These are phyloP conservation scores for Aramus guarauna DNA, from an alignment of 2,113 vertebrate genomes.

Conservation along the genomic window DNA sequence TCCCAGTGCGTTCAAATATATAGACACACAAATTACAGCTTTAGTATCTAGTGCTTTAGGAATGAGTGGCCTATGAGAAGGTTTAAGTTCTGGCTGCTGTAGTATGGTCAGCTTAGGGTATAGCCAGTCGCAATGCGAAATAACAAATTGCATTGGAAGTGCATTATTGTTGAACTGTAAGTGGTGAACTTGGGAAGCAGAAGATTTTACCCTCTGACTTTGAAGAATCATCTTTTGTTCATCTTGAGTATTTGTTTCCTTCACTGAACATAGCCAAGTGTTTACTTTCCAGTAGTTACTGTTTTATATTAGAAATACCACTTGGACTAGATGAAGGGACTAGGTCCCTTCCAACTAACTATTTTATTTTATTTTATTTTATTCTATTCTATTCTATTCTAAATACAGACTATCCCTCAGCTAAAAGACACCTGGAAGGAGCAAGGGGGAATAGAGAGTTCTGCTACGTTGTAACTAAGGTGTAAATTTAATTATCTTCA, in stretches of 20 bases:
- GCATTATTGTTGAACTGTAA: neutral
- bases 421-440: neutral
- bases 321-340: neutral
- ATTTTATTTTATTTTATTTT: neutral
- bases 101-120: accelerated
- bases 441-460: neutral
- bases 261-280: neutral
- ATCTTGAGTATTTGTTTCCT: neutral
- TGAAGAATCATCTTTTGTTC: neutral
- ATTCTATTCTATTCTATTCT: neutral
- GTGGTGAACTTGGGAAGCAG: neutral
- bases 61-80: neutral
- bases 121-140: neutral
- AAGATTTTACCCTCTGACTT: neutral
- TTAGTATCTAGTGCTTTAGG: neutral
- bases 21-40: neutral
- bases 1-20: neutral
- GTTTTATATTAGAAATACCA: neutral
- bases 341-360: neutral
- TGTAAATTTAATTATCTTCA: neutral
- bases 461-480: neutral
- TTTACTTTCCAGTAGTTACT: neutral
- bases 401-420: neutral
- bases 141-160: neutral
- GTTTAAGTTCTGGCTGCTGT: neutral